phyloP scores from a whole-genome alignment of 2,888 invertebrate species.

The Calameuta idolon region DNA sequence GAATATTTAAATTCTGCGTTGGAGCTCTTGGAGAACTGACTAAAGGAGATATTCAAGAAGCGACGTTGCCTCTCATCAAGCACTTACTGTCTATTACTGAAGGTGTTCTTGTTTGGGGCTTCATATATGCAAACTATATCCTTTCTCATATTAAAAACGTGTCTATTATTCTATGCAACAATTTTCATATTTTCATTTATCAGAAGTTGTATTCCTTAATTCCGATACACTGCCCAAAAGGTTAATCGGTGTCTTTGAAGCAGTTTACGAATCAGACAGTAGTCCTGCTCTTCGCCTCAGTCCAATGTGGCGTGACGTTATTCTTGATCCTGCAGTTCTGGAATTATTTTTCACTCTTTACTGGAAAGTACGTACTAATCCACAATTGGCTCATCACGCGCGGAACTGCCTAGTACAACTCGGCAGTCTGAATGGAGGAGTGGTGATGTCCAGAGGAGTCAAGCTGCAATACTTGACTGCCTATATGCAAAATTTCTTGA shows the following conservation, averaged over 20 bases:
- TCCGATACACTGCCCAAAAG: constrained; percentile 73
- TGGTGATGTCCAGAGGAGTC: constrained; percentile 68
- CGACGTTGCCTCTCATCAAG: constrained; percentile 74
- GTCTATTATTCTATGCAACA: background rate
- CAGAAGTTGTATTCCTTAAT: constrained; percentile 46
- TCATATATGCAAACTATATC: constrained; percentile 74
- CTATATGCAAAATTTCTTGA: constrained; percentile 74
- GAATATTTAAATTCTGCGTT: constrained; percentile 82
- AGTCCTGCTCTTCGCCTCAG: constrained; percentile 74
- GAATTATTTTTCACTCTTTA: constrained; percentile 87
- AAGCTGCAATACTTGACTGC: constrained; percentile 71
- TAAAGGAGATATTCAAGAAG: constrained; percentile 68
- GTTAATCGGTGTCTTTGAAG: constrained; percentile 78
- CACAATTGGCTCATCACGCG: constrained; percentile 81
- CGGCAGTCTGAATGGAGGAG: constrained; percentile 75
- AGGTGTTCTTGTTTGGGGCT: constrained; percentile 85
- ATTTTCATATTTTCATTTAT: background rate
- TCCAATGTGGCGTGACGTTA: constrained; percentile 79
- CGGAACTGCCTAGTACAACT: constrained; percentile 87
- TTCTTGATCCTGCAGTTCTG: constrained; percentile 80
- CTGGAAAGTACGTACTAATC: constrained; percentile 82
- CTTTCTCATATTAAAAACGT: constrained; percentile 58
- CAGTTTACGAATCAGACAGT: constrained; percentile 76
- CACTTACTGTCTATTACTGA: constrained; percentile 83
- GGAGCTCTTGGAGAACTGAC: constrained; percentile 74